Conservation (phyloP, 2,888 invertebrate species). For the Cephus spinipes region DNA sequence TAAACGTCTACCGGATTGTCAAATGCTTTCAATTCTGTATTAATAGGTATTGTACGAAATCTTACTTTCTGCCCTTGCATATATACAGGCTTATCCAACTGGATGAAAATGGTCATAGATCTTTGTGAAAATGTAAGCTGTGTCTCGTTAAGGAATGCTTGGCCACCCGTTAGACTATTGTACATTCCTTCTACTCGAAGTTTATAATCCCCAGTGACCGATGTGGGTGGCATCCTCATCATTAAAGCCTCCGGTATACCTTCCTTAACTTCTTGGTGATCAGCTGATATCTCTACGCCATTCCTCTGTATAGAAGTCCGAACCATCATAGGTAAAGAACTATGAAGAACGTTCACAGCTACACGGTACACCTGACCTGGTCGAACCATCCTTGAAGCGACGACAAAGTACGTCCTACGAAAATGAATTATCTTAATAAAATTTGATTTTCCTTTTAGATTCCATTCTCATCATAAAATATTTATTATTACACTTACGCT, state of each 20-base stretch:
- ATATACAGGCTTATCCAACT: slow-evolving; percentile 94
- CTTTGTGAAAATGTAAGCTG: slow-evolving; percentile 86
- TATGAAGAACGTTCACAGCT: slow-evolving; percentile 84
- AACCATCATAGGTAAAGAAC: slow-evolving; percentile 84
- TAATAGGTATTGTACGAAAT: slow-evolving; percentile 93
- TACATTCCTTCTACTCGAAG: slow-evolving; percentile 85
- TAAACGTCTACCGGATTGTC: slow-evolving; percentile 92
- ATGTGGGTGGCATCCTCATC: slow-evolving; percentile 88
- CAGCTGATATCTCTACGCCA: slow-evolving; percentile 89
- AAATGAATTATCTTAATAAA: not conserved
- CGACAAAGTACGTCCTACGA: slow-evolving; percentile 88
- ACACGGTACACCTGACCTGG: slow-evolving; percentile 93
- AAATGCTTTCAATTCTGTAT: slow-evolving; percentile 91
- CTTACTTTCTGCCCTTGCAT: slow-evolving; percentile 90
- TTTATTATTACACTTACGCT: slow-evolving; percentile 46
- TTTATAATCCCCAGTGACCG: slow-evolving; percentile 85
- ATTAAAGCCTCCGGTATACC: slow-evolving; percentile 91
- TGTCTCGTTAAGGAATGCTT: slow-evolving; percentile 91
- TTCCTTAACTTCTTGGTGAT: slow-evolving; percentile 83
- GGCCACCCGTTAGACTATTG: slow-evolving; percentile 84
- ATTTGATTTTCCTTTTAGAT: too few species aligned
- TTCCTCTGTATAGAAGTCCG: slow-evolving; percentile 90
- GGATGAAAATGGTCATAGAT: slow-evolving; percentile 95
- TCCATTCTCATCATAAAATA: too few species aligned
- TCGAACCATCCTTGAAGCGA: slow-evolving; percentile 90